These are phyloP conservation scores for Dolomedes plantarius DNA, from an alignment of 2,888 invertebrate genomes.

Conservation along the genomic window DNA sequence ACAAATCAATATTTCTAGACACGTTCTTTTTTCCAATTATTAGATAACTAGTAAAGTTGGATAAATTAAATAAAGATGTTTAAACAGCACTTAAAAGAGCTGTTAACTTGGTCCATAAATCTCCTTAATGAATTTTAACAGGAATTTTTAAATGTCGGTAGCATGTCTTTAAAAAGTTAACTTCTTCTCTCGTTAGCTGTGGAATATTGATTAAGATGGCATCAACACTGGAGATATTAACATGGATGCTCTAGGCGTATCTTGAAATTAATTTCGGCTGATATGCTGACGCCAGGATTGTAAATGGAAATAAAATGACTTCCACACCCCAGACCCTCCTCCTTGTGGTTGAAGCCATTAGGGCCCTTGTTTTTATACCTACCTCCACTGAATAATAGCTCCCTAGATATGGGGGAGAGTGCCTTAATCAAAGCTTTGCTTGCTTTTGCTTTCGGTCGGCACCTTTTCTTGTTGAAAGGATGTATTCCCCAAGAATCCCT, in stretches of 20 bases:
- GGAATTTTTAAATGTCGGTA: not conserved
- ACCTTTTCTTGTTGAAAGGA: not conserved
- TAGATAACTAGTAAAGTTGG: not conserved
- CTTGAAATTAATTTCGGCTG: slow-evolving; percentile 12
- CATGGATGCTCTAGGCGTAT: not conserved
- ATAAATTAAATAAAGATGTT: slow-evolving; percentile 6
- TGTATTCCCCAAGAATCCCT: slow-evolving; percentile 6
- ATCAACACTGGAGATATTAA: not conserved
- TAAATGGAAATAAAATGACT: slow-evolving; percentile 40
- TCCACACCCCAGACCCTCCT: not conserved
- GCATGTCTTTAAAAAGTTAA: not conserved
- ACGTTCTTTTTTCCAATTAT: not conserved
- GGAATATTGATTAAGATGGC: not conserved
- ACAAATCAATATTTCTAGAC: not conserved
- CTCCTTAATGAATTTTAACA: not conserved
- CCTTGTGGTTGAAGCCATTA: slow-evolving; percentile 38
- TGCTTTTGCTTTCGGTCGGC: slow-evolving; percentile 1
- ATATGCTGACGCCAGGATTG: slow-evolving; percentile 24
- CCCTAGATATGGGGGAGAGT: slow-evolving; percentile 26
- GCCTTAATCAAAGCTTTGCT: slow-evolving; percentile 37
- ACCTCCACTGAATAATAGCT: slow-evolving; percentile 39
- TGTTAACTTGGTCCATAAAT: not conserved
- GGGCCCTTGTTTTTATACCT: slow-evolving; percentile 32
- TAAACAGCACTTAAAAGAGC: not conserved
- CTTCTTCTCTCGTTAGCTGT: not conserved